These are phyloP conservation scores for Drosophila biarmipes DNA, from an alignment of 1,140 invertebrate species.

Conservation along the genomic window DNA sequence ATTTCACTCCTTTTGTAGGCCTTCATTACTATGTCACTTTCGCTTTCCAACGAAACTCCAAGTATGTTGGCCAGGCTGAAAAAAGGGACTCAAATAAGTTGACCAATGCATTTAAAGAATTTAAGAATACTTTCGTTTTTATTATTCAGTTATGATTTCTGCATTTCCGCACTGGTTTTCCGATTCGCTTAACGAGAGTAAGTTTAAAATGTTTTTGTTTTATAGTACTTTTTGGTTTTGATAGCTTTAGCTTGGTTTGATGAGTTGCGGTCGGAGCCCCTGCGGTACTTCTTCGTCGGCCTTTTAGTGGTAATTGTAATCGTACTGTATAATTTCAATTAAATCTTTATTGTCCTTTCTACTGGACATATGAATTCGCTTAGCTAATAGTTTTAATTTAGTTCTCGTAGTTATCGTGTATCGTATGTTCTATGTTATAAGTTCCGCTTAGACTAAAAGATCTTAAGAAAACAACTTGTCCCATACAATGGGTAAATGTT, in stretches of 20 bases:
- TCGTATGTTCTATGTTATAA: slow-evolving; percentile 51
- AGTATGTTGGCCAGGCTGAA: slow-evolving; percentile 7
- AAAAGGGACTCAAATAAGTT: slow-evolving; percentile 35
- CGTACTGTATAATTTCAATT: slow-evolving; percentile 56
- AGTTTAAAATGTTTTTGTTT: slow-evolving; percentile 67
- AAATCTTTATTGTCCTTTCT: slow-evolving; percentile 77
- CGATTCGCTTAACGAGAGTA: slow-evolving; percentile 60
- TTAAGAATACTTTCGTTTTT: slow-evolving; percentile 81
- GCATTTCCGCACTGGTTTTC: slow-evolving; percentile 36
- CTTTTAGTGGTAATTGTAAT: slow-evolving; percentile 44
- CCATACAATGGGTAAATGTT: slow-evolving; percentile 31
- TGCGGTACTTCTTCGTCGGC: slow-evolving; percentile 23
- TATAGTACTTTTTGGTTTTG: slow-evolving; percentile 38
- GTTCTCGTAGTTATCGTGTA: slow-evolving; percentile 30
- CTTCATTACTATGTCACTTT: slow-evolving; percentile 1
- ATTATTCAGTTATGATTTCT: slow-evolving; percentile 68
- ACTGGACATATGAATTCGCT: slow-evolving; percentile 74
- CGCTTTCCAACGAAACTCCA: background rate
- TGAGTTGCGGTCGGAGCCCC: slow-evolving; percentile 50
- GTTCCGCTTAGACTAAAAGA: slow-evolving; percentile 66
- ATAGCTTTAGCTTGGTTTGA: slow-evolving; percentile 38
- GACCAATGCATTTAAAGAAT: slow-evolving; percentile 68
- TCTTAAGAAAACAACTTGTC: slow-evolving; percentile 65
- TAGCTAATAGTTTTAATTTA: slow-evolving; percentile 68
- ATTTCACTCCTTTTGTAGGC: background rate